phyloP scores from a whole-genome alignment of 2,797 vertebrate genomes.

The Denticeps clupeoides region DNA sequence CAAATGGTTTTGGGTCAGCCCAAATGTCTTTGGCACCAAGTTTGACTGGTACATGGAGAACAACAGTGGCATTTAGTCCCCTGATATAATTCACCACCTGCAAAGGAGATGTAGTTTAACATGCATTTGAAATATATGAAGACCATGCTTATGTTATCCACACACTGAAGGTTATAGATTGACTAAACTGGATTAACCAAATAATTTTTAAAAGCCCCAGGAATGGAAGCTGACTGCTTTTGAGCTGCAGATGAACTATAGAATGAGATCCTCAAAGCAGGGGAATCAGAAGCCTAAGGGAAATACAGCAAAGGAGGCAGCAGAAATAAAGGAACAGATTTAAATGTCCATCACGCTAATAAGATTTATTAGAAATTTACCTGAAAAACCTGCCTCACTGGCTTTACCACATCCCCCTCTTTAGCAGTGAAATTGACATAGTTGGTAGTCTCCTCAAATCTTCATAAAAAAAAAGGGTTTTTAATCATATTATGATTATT shows the following conservation, averaged over 20 bases:
- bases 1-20: slow-evolving; percentile 32
- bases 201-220: too few species aligned
- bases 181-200: not conserved
- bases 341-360: too few species aligned
- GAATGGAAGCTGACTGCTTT: too few species aligned
- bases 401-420: slow-evolving; percentile 33
- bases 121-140: too few species aligned
- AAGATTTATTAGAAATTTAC: too few species aligned
- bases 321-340: not conserved
- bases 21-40: slow-evolving; percentile 54
- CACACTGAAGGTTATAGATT: too few species aligned
- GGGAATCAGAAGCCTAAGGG: too few species aligned
- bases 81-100: slow-evolving; percentile 63
- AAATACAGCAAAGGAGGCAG: too few species aligned
- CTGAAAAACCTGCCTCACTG: slow-evolving; percentile 54
- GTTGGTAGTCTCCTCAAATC: slow-evolving; percentile 51
- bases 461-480: slow-evolving; percentile 27
- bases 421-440: slow-evolving; percentile 62
- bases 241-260: not conserved
- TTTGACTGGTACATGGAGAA: slow-evolving; percentile 58
- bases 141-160: too few species aligned
- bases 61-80: slow-evolving; percentile 46
- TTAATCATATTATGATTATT: too few species aligned
- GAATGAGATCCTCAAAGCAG: too few species aligned
- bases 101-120: not conserved